Percentiles rank a stretch among this genome's conserved stretches.
Conservation (phyloP, 2,113 vertebrate species). For the Saguinus imperator region DNA sequence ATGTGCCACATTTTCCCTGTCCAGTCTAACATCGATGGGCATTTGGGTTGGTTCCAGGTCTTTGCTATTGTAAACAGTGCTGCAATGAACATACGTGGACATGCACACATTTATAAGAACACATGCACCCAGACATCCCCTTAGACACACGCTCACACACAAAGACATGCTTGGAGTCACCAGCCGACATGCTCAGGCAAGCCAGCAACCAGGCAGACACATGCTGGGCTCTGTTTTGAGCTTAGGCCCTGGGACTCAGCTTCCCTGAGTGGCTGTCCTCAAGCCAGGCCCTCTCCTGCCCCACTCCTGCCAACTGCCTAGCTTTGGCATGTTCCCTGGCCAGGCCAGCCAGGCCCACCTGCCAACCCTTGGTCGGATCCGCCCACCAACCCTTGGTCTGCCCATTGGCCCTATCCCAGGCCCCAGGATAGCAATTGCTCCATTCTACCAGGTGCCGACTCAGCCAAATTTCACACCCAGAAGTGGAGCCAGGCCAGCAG, state of each 20-base stretch:
- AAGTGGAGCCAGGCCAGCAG: constrained; percentile 61
- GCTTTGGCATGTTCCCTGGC: not conserved
- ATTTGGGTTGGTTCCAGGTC: too few species aligned
- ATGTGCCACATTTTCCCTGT: too few species aligned
- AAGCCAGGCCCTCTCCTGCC: constrained; percentile 34
- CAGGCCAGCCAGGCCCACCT: too few species aligned
- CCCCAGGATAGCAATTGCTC: constrained; percentile 64
- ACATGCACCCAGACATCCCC: not conserved
- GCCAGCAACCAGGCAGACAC: not conserved
- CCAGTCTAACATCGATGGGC: too few species aligned
- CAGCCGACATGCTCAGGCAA: not conserved
- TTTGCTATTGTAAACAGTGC: too few species aligned
- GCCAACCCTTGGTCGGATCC: not conserved
- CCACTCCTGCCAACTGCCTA: not conserved
- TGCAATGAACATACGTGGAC: too few species aligned
- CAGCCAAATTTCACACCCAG: constrained; percentile 77
- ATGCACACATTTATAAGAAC: not conserved
- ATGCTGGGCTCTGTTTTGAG: not conserved
- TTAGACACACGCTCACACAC: not conserved
- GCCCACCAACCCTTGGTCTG: constrained; percentile 31
- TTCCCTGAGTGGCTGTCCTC: not conserved
- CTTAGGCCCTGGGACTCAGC: not conserved
- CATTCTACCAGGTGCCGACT: constrained; percentile 58
- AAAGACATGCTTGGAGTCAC: not conserved
- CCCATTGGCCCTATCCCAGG: constrained; percentile 61